Base-by-base conservation (phyloP, 1,140 invertebrate species). In the Archegozetes longisetosus region DNA sequence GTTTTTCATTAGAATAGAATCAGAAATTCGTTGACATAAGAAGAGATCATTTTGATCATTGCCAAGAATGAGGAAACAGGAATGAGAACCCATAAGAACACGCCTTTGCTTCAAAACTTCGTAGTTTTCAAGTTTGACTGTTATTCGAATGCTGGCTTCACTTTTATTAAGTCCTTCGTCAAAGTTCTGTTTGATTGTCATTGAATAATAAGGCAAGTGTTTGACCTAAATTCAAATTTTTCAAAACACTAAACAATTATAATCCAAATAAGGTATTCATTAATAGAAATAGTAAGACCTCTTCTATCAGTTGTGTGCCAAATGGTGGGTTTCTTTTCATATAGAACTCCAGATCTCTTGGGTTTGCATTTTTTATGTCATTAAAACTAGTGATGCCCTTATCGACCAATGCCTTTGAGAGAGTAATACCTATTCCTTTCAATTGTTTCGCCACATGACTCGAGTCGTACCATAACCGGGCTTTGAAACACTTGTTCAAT, bases 401-500 rank as follows among this genome's bases (percentile, higher is more conserved):
- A 52, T 78, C 74, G 0, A 78, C 81, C 13, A 88, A 69, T n/a
- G 77, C 65, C n/a, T 71, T 74, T 26, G 82, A 80, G 27, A 83
- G 75, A 47, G n/a, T 46, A 2, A 73, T 75, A 57, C 84, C 84
- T 60, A 88, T 84, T 48, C 80, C 80, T 58, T 78, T 78, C 17
- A 88, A 67, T 67, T 87, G 85, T 66, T 78, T 78, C 24, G 78
- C 74, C n/a, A 86, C 76, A 69, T 77, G 80, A 23, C 72, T 74
- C 0, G 84, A 84, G 66, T 86, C 80, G 66, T 86, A 82, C 85
- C 85, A 88, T 20, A 87, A 68, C 64, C 78, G 76, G 1, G 79
- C 75, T 26, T 72, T 68, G 53, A 86, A 74, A 66, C 82, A 82
- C 73, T 86, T 85, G 1, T 72, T 70, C 24, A 86, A 70, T 17